Conservation (phyloP, 1,140 invertebrate species). For the Zaprionus kolodkinae region DNA sequence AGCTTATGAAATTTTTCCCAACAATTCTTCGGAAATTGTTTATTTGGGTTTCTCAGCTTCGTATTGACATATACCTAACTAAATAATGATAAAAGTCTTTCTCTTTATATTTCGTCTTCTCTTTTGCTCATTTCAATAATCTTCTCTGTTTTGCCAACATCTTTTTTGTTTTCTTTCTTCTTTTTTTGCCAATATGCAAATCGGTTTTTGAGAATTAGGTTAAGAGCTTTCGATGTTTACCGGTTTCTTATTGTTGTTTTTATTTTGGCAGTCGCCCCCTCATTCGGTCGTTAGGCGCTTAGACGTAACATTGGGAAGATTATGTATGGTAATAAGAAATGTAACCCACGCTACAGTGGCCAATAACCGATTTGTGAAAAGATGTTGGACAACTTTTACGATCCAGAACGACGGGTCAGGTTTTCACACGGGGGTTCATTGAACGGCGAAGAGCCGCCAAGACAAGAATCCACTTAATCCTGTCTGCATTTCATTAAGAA, state of each 20-base stretch:
- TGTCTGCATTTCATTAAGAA: conserved; percentile 48
- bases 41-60: conserved; percentile 13
- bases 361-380: conserved; percentile 43
- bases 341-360: conserved; percentile 40
- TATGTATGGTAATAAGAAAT: conserved; percentile 63
- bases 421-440: conserved; percentile 68
- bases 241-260: conserved; percentile 45
- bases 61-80: conserved; percentile 19
- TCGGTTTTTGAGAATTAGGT: conserved; percentile 55
- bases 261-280: conserved; percentile 12
- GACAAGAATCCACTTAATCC: conserved; percentile 35
- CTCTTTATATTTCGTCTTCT: conserved; percentile 2
- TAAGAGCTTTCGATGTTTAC: conserved; percentile 56
- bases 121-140: conserved; percentile 23
- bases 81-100: conserved; percentile 10
- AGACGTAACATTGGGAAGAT: conserved; percentile 48
- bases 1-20: no score
- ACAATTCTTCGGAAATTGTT: not conserved
- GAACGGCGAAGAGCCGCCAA: conserved; percentile 53
- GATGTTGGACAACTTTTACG: conserved; percentile 66
- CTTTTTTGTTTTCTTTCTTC: conserved; percentile 8
- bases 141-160: conserved; percentile 37
- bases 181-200: conserved; percentile 54
- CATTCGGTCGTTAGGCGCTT: conserved; percentile 12
- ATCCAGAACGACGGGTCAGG: conserved; percentile 34